Percentiles rank a stretch among this genome's conserved stretches.
Evolutionary conservation across 2,888 invertebrate species (phyloP).

Genomic region (Hydroisotoma schaefferi): DNA sequence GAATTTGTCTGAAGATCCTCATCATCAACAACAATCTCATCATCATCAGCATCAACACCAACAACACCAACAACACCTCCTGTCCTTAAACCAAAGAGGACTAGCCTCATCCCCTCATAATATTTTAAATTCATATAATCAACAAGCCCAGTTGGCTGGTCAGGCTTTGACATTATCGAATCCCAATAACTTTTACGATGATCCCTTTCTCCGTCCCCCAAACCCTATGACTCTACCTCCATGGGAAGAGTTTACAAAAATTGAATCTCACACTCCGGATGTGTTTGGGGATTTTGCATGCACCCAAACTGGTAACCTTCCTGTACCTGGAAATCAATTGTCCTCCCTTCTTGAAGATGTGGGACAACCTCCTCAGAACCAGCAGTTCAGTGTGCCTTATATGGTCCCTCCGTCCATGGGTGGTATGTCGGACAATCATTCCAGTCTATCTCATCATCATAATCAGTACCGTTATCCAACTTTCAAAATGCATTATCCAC

Average conservation of each 20-base stretch:
- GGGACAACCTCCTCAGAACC: conserved; percentile 32
- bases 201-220: conserved; percentile 70
- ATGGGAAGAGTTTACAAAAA: conserved; percentile 86
- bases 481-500: conserved; percentile 43
- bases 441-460: conserved; percentile 50
- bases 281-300: conserved; percentile 31
- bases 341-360: conserved; percentile 36
- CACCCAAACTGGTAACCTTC: conserved; percentile 5
- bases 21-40: conserved; percentile 17
- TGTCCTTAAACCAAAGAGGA: conserved; percentile 16
- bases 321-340: conserved; percentile 19
- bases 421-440: conserved; percentile 49
- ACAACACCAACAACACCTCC: conserved; percentile 18
- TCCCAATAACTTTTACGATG: conserved; percentile 62
- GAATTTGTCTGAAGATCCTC: conserved; percentile 18
- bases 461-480: conserved; percentile 44
- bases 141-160: conserved; percentile 47
- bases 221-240: conserved; percentile 58
- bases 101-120: conserved; percentile 10
- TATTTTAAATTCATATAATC: conserved; percentile 7
- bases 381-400: conserved; percentile 31
- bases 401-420: conserved; percentile 50
- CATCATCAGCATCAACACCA: too few relatives aligned
- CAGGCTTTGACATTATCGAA: conserved; percentile 56
- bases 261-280: conserved; percentile 61